phyloP scores from a whole-genome alignment of 2,113 vertebrate genomes.

The Pholis gunnellus region DNA sequence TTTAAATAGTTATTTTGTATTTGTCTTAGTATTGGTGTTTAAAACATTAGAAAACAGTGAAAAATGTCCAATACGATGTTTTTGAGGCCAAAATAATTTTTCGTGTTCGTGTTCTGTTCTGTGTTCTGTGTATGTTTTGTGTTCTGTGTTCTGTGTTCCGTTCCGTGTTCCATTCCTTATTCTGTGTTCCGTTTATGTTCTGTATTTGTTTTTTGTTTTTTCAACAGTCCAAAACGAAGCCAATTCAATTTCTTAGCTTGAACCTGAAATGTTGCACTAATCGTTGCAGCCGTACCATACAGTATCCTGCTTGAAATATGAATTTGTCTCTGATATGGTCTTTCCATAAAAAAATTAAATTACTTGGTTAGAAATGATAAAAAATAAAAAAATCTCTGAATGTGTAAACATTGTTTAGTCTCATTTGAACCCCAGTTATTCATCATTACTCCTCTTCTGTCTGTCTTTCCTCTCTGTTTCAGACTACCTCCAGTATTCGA shows the following conservation, averaged over 20 bases:
- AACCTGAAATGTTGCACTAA: not conserved
- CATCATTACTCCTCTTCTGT: not conserved
- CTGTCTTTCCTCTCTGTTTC: constrained; percentile 40
- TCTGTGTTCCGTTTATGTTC: no score
- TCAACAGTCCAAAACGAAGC: not conserved
- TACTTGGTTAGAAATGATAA: not conserved
- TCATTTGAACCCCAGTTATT: constrained; percentile 4
- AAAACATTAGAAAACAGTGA: not conserved
- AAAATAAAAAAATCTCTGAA: not conserved
- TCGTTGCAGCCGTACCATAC: not conserved
- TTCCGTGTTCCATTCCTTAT: no score
- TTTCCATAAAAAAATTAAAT: no score
- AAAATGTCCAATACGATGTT: not conserved
- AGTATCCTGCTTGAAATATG: not conserved
- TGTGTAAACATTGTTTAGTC: not conserved
- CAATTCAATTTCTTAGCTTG: not conserved
- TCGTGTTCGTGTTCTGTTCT: no score
- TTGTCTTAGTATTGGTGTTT: not conserved
- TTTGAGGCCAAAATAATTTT: not conserved
- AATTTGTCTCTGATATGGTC: not conserved
- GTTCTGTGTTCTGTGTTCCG: no score
- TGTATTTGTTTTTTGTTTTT: not conserved
- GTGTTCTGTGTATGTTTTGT: no score
- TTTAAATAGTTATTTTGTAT: not conserved
- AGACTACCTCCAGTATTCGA: constrained; percentile 23